Conservation (phyloP, 2,113 vertebrate species). For the Naja naja region DNA sequence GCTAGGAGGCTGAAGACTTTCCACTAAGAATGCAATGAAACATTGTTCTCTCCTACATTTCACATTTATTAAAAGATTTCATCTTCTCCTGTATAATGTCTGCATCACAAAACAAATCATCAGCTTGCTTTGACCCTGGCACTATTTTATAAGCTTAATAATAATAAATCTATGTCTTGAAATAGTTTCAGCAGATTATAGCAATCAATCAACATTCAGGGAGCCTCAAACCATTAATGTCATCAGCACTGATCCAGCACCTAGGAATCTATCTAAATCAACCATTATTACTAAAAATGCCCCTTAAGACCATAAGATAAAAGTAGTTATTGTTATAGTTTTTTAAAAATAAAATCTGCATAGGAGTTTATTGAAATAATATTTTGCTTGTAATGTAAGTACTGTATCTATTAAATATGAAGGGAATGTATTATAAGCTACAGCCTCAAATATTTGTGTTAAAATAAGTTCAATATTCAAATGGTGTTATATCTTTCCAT, state of each 20-base stretch:
- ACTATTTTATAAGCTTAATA: conserved; percentile 76
- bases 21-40: conserved; percentile 51
- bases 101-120: conserved; percentile 72
- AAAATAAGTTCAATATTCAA: not conserved
- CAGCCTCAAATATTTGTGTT: not conserved
- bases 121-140: conserved; percentile 73
- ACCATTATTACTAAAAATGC: conserved; percentile 67
- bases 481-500: not conserved
- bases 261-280: conserved; percentile 76
- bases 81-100: conserved; percentile 61
- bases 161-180: conserved; percentile 77
- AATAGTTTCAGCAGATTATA: conserved; percentile 81
- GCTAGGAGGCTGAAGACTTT: conserved; percentile 31
- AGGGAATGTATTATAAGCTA: conserved; percentile 3
- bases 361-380: conserved; percentile 42
- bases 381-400: conserved; percentile 27
- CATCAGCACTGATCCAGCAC: conserved; percentile 72
- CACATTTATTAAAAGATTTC: conserved; percentile 67
- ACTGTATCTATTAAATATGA: conserved; percentile 39
- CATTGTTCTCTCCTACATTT: conserved; percentile 51
- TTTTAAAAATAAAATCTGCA: conserved; percentile 46
- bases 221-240: conserved; percentile 76
- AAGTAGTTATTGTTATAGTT: conserved; percentile 55
- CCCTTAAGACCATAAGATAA: conserved; percentile 65
- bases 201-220: conserved; percentile 80